Evolutionary conservation across 2,888 invertebrate genomes (phyloP).

Genomic region (Ashinkailepas kermadecensis): DNA sequence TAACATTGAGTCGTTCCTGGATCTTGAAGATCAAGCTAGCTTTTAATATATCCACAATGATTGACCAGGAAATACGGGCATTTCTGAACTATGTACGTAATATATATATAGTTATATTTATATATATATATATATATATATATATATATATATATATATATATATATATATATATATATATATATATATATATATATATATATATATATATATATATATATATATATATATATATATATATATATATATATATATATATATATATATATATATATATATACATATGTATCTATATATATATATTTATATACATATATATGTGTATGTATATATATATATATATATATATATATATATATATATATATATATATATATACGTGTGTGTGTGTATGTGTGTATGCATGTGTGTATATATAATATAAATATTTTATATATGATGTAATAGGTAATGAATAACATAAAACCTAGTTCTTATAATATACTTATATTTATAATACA

Average conservation of each 20-base stretch:
- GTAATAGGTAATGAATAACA: too few species aligned
- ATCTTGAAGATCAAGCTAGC: too few species aligned
- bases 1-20: too few species aligned
- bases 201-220: not conserved
- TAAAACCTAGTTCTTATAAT: too few species aligned
- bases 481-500: too few species aligned
- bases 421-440: not conserved
- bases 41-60: too few species aligned
- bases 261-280: constrained; percentile 1
- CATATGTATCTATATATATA: too few species aligned
- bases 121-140: not conserved
- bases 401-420: not conserved
- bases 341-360: not conserved
- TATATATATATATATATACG: too few species aligned
- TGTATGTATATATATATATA: not conserved
- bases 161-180: not conserved
- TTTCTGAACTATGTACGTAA: too few species aligned
- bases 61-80: too few species aligned
- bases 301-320: not conserved
- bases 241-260: not conserved
- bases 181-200: not conserved
- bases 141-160: not conserved
- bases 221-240: not conserved
- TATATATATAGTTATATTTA: too few species aligned
- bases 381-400: not conserved